These are phyloP conservation scores for Leptoclinus maculatus DNA, from an alignment of 2,797 vertebrate species.

Conservation along the genomic window DNA sequence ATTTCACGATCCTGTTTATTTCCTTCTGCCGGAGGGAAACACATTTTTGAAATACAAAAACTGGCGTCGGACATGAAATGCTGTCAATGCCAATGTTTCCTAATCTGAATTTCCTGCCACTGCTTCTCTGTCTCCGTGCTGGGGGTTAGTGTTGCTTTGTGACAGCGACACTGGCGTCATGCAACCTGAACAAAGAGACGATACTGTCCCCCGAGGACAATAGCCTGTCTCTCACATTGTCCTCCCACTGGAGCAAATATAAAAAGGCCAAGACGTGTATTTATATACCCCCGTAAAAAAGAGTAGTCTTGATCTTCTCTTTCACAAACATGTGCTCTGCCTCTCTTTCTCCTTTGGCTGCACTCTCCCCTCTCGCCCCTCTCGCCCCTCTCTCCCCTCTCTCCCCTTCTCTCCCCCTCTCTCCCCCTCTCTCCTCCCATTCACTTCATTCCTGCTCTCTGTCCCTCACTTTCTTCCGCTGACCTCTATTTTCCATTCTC, in stretches of 20 bases:
- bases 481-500: conserved; percentile 63
- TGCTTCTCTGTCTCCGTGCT: conserved; percentile 14
- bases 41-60: conserved; percentile 2
- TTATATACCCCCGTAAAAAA: conserved; percentile 23
- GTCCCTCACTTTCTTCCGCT: conserved; percentile 54
- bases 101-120: conserved; percentile 20
- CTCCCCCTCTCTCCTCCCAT: conserved; percentile 11
- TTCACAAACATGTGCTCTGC: conserved; percentile 28
- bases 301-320: conserved; percentile 24
- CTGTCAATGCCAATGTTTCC: conserved; percentile 24
- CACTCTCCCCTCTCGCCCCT: conserved; percentile 23
- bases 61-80: conserved; percentile 32
- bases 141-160: conserved; percentile 47
- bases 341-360: conserved; percentile 20
- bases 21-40: conserved; percentile 7
- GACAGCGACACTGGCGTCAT: conserved; percentile 68
- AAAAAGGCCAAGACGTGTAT: conserved; percentile 36
- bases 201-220: conserved; percentile 68
- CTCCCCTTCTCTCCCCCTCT: too few species aligned
- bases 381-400: too few species aligned
- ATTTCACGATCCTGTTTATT: conserved; percentile 28
- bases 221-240: conserved; percentile 51
- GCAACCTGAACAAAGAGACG: conserved; percentile 71
- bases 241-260: conserved; percentile 40
- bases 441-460: conserved; percentile 45